Evolutionary conservation across 2,797 vertebrate species (phyloP).

Genomic region (Nasua narica): DNA sequence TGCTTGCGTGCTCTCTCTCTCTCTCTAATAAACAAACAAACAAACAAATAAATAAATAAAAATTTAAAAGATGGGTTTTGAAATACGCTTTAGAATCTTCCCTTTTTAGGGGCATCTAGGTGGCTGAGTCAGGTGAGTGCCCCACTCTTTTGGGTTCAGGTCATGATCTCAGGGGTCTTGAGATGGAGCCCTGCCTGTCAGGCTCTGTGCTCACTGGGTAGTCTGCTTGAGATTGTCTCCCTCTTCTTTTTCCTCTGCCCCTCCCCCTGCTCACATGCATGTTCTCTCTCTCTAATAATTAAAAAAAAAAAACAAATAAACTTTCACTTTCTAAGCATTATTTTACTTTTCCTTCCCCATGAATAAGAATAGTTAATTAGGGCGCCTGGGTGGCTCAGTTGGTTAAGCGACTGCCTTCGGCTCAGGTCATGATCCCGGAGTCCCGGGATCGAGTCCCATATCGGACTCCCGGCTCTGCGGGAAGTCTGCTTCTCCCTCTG

Average conservation of each 20-base stretch:
- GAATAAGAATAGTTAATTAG: not conserved
- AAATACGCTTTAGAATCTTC: not conserved
- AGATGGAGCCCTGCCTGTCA: not conserved
- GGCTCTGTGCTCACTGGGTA: not conserved
- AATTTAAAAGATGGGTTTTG: not conserved
- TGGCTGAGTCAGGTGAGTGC: not conserved
- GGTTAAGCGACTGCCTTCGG: no score
- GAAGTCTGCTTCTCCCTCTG: no score
- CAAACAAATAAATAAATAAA: no score
- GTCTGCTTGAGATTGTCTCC: not conserved
- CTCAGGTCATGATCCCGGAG: no score
- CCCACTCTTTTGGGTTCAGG: not conserved
- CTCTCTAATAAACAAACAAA: no score
- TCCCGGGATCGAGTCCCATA: no score
- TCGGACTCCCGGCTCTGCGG: no score
- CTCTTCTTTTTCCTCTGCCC: not conserved
- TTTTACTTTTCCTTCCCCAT: not conserved
- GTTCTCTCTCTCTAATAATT: not conserved
- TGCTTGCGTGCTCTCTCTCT: no score
- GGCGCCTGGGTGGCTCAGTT: no score
- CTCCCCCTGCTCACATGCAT: not conserved
- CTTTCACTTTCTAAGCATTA: not conserved
- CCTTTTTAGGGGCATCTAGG: not conserved
- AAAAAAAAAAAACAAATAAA: not conserved
- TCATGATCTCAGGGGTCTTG: not conserved